Evolutionary conservation across 2,888 invertebrate species (phyloP).

Genomic region (Drosophila atripex): DNA sequence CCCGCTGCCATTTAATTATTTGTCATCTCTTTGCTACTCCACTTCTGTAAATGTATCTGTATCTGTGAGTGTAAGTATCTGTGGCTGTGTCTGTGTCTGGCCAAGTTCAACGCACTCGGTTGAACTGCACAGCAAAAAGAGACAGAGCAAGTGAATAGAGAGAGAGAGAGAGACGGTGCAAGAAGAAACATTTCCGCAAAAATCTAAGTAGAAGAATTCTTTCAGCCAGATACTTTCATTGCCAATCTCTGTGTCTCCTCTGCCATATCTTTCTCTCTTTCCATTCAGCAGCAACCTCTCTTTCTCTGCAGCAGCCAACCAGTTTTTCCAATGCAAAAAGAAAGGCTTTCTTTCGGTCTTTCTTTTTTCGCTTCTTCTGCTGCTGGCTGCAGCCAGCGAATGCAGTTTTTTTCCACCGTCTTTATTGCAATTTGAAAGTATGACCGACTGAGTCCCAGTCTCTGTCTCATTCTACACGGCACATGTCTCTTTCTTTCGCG

Average conservation of each 20-base stretch:
- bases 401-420: conserved; percentile 21
- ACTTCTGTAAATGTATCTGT: conserved; percentile 51
- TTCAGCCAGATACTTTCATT: conserved; percentile 72
- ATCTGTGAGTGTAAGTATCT: conserved; percentile 51
- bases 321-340: conserved; percentile 77
- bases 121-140: conserved; percentile 80
- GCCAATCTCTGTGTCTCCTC: conserved; percentile 65
- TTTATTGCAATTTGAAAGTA: conserved; percentile 73
- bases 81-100: conserved; percentile 31
- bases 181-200: conserved; percentile 72
- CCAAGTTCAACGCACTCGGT: conserved; percentile 80
- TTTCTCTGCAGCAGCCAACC: conserved; percentile 56
- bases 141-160: conserved; percentile 22
- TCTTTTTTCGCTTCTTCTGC: conserved; percentile 26
- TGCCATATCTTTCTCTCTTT: conserved; percentile 44
- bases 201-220: conserved; percentile 77
- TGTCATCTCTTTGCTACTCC: conserved; percentile 72
- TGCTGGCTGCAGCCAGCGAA: conserved; percentile 33
- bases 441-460: conserved; percentile 66
- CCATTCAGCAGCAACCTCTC: conserved; percentile 3
- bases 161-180: conserved; percentile 39
- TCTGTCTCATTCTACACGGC: not conserved
- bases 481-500: conserved; percentile 18
- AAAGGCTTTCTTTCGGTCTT: conserved; percentile 80
- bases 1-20: conserved; percentile 74